Percentiles rank a stretch among this genome's conserved stretches.
phyloP scores from a whole-genome alignment of 2,113 vertebrate species.

The Epinephelus fuscoguttatus region DNA sequence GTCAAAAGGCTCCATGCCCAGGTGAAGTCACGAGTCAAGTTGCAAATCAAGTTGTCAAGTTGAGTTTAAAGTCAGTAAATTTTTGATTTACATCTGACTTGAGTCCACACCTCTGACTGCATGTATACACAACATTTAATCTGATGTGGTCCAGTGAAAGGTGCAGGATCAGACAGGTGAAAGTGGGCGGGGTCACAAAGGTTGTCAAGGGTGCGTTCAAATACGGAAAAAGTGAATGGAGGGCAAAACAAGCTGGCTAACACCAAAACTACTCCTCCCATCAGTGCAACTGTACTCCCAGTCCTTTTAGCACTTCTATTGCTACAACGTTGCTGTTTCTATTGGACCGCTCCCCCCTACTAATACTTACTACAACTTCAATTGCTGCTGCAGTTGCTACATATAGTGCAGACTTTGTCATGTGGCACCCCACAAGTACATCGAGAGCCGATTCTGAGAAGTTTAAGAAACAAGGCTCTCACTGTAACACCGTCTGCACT shows the following conservation, averaged over 20 bases:
- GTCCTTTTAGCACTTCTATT: not conserved
- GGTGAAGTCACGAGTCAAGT: too few relatives aligned
- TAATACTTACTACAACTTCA: not conserved
- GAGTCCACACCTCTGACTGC: too few relatives aligned
- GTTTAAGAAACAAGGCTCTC: slow-evolving; percentile 54
- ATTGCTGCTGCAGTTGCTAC: not conserved
- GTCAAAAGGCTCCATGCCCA: too few relatives aligned
- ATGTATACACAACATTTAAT: not conserved
- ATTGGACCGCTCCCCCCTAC: not conserved
- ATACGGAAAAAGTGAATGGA: not conserved
- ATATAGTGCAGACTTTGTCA: slow-evolving; percentile 41
- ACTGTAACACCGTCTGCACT: slow-evolving; percentile 30
- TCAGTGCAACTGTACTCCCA: not conserved
- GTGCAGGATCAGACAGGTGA: not conserved
- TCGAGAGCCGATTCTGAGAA: slow-evolving; percentile 37
- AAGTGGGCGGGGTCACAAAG: not conserved
- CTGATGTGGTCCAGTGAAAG: not conserved
- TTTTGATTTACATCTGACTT: too few relatives aligned
- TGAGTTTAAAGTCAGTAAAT: too few relatives aligned
- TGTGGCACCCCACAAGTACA: slow-evolving; percentile 32
- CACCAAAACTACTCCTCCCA: not conserved
- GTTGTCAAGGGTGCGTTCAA: not conserved
- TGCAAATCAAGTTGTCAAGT: too few relatives aligned
- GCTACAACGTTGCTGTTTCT: not conserved
- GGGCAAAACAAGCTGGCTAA: not conserved